phyloP scores from a whole-genome alignment of 2,888 invertebrate genomes.

The Allolobophora icterica region DNA sequence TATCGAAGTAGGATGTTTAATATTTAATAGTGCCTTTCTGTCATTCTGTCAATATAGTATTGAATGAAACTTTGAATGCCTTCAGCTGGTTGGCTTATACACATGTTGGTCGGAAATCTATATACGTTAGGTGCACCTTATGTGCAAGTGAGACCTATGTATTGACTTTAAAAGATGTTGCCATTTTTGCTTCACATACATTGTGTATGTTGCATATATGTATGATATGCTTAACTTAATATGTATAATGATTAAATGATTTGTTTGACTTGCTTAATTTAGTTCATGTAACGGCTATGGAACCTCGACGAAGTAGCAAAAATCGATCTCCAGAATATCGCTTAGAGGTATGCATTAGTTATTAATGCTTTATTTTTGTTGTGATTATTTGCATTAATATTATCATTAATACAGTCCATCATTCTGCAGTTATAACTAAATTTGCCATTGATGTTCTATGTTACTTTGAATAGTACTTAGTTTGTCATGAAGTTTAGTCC shows the following conservation, averaged over 20 bases:
- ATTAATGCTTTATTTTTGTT: background rate
- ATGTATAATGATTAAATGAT: too few species aligned
- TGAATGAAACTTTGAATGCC: too few species aligned
- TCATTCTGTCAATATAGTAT: too few species aligned
- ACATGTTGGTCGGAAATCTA: too few species aligned
- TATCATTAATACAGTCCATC: background rate
- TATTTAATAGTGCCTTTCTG: too few species aligned
- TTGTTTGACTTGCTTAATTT: background rate
- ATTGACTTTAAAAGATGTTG: too few species aligned
- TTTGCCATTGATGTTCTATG: background rate
- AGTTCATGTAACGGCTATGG: constrained; percentile 19
- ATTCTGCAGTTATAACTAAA: background rate
- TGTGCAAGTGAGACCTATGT: too few species aligned
- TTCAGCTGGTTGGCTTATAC: too few species aligned
- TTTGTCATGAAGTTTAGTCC: background rate
- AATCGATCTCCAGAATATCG: constrained; percentile 9
- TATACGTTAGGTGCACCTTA: too few species aligned
- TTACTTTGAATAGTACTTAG: background rate
- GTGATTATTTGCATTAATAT: background rate
- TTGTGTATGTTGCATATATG: background rate
- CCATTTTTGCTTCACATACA: too few species aligned
- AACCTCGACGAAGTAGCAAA: constrained; percentile 2
- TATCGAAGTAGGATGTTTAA: too few species aligned
- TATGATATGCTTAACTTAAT: too few species aligned
- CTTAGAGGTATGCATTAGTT: constrained; percentile 13